phyloP scores from a whole-genome alignment of 1,140 invertebrate genomes.

The Macrobrachium rosenbergii region DNA sequence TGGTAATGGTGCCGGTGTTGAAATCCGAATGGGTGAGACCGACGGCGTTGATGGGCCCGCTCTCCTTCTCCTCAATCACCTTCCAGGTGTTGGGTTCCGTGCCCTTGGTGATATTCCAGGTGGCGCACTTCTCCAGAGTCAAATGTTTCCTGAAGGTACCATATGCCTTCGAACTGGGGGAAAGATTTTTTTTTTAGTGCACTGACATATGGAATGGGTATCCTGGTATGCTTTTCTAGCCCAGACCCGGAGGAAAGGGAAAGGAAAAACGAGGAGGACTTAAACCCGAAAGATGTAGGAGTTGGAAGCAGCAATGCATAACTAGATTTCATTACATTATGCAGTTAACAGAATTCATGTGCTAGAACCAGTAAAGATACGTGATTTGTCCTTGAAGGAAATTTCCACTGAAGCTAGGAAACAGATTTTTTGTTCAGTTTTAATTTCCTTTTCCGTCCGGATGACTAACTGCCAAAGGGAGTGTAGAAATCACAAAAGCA shows the following conservation, averaged over 20 bases:
- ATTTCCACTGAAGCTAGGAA: too few relatives aligned
- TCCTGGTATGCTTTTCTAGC: too few relatives aligned
- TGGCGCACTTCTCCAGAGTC: slow-evolving; percentile 83
- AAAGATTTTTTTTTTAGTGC: neutral
- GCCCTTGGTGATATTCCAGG: slow-evolving; percentile 80
- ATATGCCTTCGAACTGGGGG: slow-evolving; percentile 81
- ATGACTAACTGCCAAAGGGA: too few relatives aligned
- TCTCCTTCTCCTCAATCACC: slow-evolving; percentile 81
- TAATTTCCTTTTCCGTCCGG: too few relatives aligned
- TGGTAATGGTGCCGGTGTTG: slow-evolving; percentile 79
- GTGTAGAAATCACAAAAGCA: too few relatives aligned
- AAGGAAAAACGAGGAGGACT: neutral
- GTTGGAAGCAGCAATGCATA: too few relatives aligned
- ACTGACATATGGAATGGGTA: too few relatives aligned
- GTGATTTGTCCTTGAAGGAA: too few relatives aligned
- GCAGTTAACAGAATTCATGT: too few relatives aligned
- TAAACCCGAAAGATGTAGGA: neutral
- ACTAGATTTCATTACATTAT: too few relatives aligned
- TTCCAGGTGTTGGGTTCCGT: slow-evolving; percentile 76
- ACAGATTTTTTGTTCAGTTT: too few relatives aligned
- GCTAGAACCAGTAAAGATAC: too few relatives aligned
- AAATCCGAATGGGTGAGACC: slow-evolving; percentile 70
- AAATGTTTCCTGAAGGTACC: slow-evolving; percentile 89
- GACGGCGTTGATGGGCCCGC: slow-evolving; percentile 71
- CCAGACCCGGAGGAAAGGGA: neutral